Conservation (phyloP, 2,113 vertebrate species). For the Silurus glanis region DNA sequence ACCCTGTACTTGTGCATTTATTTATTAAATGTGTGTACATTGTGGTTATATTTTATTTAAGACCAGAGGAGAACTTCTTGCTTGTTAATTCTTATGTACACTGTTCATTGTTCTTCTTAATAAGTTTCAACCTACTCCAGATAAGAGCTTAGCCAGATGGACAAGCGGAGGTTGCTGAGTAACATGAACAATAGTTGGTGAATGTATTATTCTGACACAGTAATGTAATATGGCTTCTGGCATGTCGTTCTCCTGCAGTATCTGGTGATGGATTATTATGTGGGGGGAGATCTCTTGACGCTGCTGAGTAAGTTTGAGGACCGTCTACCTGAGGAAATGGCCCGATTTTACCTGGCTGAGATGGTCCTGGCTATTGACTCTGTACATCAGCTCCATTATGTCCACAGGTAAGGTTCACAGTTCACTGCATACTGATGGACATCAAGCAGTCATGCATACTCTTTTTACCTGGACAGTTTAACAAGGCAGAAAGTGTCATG, state of each 20-base stretch:
- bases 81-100: background rate
- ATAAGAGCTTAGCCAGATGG: background rate
- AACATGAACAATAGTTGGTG: slow-evolving; percentile 4
- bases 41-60: background rate
- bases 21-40: background rate
- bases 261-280: slow-evolving; percentile 99
- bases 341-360: slow-evolving; percentile 96
- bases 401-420: slow-evolving; percentile 83
- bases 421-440: background rate
- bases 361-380: slow-evolving; percentile 99
- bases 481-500: background rate
- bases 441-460: background rate
- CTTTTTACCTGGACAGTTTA: background rate
- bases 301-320: slow-evolving; percentile 99
- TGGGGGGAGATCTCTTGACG: slow-evolving; percentile 95
- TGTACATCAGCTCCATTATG: slow-evolving; percentile 96
- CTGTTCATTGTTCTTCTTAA: background rate
- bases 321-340: slow-evolving; percentile 95
- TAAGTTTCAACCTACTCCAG: background rate
- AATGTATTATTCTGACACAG: background rate
- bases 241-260: slow-evolving; percentile 73
- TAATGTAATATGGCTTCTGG: slow-evolving; percentile 17
- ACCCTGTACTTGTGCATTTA: background rate
- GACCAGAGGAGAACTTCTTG: background rate
- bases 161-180: slow-evolving; percentile 14